Evolutionary conservation across 2,113 vertebrate species (phyloP).

Genomic region (Aegotheles bennettii): DNA sequence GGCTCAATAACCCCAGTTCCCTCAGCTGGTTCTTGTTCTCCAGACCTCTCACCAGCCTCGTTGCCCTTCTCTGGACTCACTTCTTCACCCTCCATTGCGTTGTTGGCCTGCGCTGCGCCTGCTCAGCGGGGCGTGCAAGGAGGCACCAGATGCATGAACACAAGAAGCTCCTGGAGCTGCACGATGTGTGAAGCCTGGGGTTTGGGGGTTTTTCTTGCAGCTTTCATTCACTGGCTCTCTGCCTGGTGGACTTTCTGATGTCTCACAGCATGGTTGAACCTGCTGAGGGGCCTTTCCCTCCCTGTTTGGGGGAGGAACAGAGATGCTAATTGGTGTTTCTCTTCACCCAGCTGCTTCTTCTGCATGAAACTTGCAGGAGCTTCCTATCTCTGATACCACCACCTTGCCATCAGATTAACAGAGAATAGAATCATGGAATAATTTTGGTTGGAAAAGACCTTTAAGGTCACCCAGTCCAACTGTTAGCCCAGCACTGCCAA

Average conservation of each 20-base stretch:
- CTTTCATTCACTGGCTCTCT: not conserved
- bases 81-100: too few species aligned
- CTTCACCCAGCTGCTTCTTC: not conserved
- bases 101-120: fast-evolving
- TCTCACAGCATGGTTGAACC: not conserved
- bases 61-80: too few species aligned
- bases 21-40: too few species aligned
- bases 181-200: fast-evolving
- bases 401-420: fast-evolving
- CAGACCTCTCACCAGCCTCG: too few species aligned
- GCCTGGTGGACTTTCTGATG: not conserved
- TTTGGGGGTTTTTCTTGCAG: not conserved
- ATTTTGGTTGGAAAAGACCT: too few species aligned
- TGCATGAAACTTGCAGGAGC: not conserved
- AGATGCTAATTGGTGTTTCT: not conserved
- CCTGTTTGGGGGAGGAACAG: not conserved
- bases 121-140: not conserved
- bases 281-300: not conserved
- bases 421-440: too few species aligned
- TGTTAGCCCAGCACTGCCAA: too few species aligned
- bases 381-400: fast-evolving
- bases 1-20: too few species aligned
- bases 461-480: too few species aligned
- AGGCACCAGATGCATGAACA: not conserved
- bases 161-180: not conserved